These are phyloP conservation scores for Neotoxoptera formosana DNA, from an alignment of 1,140 invertebrate species.

Conservation along the genomic window DNA sequence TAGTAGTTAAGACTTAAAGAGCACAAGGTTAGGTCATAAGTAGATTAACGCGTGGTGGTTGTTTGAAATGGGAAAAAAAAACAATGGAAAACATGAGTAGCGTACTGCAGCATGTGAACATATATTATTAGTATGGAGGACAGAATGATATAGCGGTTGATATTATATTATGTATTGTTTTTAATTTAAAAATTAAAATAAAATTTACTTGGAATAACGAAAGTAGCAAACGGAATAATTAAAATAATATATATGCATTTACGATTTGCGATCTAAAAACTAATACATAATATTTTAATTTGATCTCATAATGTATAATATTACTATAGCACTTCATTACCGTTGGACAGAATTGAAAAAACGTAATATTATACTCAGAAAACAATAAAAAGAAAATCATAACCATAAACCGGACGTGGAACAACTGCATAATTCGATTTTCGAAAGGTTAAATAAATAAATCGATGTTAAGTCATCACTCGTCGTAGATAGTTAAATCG, in stretches of 20 bases:
- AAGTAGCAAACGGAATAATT: neutral
- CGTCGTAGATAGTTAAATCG: neutral
- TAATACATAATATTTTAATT: neutral
- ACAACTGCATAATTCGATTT: too few relatives aligned
- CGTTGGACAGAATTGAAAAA: neutral
- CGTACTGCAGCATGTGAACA: neutral
- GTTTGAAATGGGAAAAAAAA: neutral
- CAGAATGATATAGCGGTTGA: neutral
- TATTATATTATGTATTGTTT: neutral
- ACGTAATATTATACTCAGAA: neutral
- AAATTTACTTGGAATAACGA: neutral
- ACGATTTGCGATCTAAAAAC: neutral
- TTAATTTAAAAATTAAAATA: neutral
- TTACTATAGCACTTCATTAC: neutral
- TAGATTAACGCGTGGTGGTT: constrained; percentile 31
- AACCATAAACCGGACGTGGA: too few relatives aligned
- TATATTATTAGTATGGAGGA: constrained; percentile 1
- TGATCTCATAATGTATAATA: neutral
- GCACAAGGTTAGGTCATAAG: constrained; percentile 31
- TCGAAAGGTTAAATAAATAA: too few relatives aligned
- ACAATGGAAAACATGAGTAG: constrained; percentile 25
- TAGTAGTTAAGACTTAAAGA: neutral
- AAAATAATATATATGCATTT: neutral
- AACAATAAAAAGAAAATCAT: neutral
- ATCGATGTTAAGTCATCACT: too few relatives aligned